Percentiles rank a stretch among this genome's conserved stretches.
phyloP scores from a whole-genome alignment of 2,888 invertebrate genomes.

The Cephus sareptanus region DNA sequence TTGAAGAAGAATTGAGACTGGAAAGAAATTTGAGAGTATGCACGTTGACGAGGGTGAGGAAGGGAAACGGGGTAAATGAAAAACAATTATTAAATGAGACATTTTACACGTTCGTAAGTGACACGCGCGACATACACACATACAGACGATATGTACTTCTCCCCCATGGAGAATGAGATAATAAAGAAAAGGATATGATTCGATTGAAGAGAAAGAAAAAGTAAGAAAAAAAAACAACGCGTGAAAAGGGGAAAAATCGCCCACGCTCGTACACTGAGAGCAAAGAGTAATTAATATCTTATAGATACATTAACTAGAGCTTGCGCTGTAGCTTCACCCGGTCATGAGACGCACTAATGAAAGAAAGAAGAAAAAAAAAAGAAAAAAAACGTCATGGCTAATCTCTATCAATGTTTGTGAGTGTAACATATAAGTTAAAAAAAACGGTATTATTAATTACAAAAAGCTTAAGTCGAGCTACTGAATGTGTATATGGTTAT shows the following conservation, averaged over 20 bases:
- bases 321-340: conserved; percentile 63
- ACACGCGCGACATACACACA: neutral
- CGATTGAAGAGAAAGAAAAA: neutral
- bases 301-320: conserved; percentile 56
- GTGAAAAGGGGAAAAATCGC: conserved; percentile 18
- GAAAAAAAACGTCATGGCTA: conserved; percentile 59
- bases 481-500: conserved; percentile 66
- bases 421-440: conserved; percentile 59
- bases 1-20: neutral
- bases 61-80: neutral
- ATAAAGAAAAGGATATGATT: neutral
- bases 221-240: neutral
- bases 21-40: neutral
- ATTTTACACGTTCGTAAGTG: neutral
- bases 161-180: neutral
- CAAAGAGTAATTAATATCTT: conserved; percentile 52
- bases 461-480: conserved; percentile 62
- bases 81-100: neutral
- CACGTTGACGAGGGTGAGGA: neutral
- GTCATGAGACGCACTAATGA: conserved; percentile 56
- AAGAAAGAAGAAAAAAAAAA: conserved; percentile 16
- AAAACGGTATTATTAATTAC: neutral
- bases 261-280: conserved; percentile 27
- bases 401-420: conserved; percentile 65
- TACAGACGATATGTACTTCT: neutral